Percentiles rank a stretch among this genome's conserved stretches.
These are phyloP conservation scores for Chondrosia reniformis DNA, from an alignment of 37 sponge, comb jelly and placozoan genomes.

Conservation along the genomic window DNA sequence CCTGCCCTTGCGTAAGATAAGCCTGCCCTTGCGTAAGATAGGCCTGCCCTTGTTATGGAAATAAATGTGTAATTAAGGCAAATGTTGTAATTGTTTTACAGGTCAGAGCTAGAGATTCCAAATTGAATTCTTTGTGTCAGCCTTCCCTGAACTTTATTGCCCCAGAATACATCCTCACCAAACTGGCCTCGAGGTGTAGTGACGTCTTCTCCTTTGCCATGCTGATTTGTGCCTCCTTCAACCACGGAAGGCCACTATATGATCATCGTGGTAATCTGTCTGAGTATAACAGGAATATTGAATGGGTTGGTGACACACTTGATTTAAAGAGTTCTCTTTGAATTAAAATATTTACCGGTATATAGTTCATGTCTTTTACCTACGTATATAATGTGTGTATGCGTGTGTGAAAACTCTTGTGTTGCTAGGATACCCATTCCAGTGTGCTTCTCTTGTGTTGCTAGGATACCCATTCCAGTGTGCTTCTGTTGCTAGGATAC, in stretches of 20 bases:
- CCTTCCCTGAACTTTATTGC: conserved; percentile 78
- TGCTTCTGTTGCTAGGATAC: too few relatives aligned
- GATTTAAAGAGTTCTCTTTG: background rate
- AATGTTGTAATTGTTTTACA: too few relatives aligned
- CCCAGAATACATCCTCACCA: conserved; percentile 63
- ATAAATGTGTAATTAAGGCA: too few relatives aligned
- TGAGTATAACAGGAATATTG: conserved; percentile 66
- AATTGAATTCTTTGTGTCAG: conserved; percentile 25
- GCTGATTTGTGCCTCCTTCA: conserved; percentile 60
- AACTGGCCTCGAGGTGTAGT: conserved; percentile 21
- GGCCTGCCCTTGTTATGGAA: too few relatives aligned
- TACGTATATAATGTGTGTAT: too few relatives aligned
- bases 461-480: too few relatives aligned
- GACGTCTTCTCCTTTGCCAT: conserved; percentile 80
- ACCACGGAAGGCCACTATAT: conserved; percentile 55
- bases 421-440: too few relatives aligned
- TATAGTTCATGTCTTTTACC: too few relatives aligned
- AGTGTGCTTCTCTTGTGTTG: too few relatives aligned
- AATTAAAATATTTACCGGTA: background rate
- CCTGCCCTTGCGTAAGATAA: too few relatives aligned
- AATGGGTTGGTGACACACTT: conserved; percentile 41
- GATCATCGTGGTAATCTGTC: conserved; percentile 55
- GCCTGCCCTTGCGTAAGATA: too few relatives aligned
- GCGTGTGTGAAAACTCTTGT: too few relatives aligned
- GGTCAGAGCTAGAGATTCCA: conserved; percentile 52